Base-by-base conservation (phyloP, 2,888 invertebrate genomes). In the Xestia ashworthii region DNA sequence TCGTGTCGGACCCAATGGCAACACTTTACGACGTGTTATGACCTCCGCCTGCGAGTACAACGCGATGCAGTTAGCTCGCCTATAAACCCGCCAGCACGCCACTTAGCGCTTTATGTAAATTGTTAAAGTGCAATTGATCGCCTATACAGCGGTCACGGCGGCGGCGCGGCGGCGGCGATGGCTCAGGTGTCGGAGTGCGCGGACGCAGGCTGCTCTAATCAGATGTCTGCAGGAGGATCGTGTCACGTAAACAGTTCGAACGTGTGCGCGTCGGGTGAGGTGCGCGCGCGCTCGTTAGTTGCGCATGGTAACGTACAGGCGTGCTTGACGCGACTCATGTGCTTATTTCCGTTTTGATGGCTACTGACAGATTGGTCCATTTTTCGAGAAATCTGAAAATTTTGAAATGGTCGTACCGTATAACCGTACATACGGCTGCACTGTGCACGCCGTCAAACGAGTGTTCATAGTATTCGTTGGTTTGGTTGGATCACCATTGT, bases 81-180 rank as follows among this genome's bases (percentile, higher is more conserved):
- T 38, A 72, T 68, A 71, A 62, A 68, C 38, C 72, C 60, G 69
- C 58, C 60, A 53, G 71, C 38, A 53, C 50, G 64, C 70, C 84
- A 76, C 75, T 71, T 83, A 83, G 62, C 12, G 64, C 67, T 71
- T 25, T 48, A 64, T 46, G 70, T 76, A 71, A 76, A 82, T 75
- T 53, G 60, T 65, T 70, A 12, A 60, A 71, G 62, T 22, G 73
- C 71, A 83, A 78, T 77, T 85, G 83, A 81, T 83, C 68, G 76
- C 71, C 86, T 62, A 80, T 78, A 70, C 86, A 74, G 46, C 74
- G 80, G 86, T 85, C 88, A 81, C 25, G 74, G 53, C 67, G 48
- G 48, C 48, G 65, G 65, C 58, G 41, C 25, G 53, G 41, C 38
- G 11, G 50, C 9, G 50, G 66, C 55, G 46, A 68, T 69, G 71